phyloP scores from a whole-genome alignment of 2,113 vertebrate genomes.

The Bostrychus sinensis region DNA sequence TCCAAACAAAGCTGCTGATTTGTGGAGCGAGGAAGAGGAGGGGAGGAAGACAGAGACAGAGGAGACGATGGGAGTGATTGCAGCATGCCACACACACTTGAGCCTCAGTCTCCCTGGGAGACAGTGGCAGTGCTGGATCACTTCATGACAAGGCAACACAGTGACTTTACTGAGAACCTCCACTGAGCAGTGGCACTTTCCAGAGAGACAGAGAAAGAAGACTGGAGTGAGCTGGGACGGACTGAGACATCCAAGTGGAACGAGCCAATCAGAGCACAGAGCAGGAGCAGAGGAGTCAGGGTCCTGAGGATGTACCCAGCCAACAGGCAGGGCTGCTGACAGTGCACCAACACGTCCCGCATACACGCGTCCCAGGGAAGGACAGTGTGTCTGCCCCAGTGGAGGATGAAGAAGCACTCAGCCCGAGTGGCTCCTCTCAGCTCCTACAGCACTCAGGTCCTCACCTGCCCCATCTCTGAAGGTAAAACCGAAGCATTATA shows the following conservation, averaged over 20 bases:
- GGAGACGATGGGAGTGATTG: conserved; percentile 77
- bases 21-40: conserved; percentile 73
- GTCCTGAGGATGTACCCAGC: conserved; percentile 61
- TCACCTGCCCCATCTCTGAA: conserved; percentile 79
- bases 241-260: conserved; percentile 26
- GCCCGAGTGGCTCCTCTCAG: conserved; percentile 84
- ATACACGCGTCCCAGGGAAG: conserved; percentile 56
- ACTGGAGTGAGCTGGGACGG: conserved; percentile 27
- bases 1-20: conserved; percentile 84
- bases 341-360: conserved; percentile 33
- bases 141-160: conserved; percentile 74
- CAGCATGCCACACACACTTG: conserved; percentile 76
- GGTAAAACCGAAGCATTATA: conserved; percentile 63
- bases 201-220: conserved; percentile 37
- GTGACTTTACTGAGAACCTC: conserved; percentile 48
- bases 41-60: conserved; percentile 59
- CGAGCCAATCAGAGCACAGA: conserved; percentile 34
- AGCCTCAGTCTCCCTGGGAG: conserved; percentile 82
- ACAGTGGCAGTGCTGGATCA: conserved; percentile 66
- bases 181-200: conserved; percentile 55
- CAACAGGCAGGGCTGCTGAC: conserved; percentile 70
- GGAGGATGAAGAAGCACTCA: conserved; percentile 88
- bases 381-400: conserved; percentile 60
- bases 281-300: conserved; percentile 57
- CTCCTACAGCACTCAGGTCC: conserved; percentile 81